Percentiles rank a stretch among this genome's conserved stretches.
Evolutionary conservation across 2,797 vertebrate species (phyloP).

Genomic region (Sebastiscus tertius): DNA sequence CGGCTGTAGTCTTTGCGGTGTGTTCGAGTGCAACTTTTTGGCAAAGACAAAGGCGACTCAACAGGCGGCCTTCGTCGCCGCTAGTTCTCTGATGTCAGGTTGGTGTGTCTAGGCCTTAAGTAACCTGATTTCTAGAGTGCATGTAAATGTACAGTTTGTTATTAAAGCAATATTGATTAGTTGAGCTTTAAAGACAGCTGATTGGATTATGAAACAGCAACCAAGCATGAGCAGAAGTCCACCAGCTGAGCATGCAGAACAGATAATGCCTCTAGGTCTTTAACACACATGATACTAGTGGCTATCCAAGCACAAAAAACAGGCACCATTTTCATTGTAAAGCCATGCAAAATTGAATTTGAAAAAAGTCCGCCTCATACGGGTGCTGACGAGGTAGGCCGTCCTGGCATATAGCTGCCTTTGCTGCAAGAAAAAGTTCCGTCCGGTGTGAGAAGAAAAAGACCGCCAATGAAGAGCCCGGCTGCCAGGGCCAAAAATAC

Average conservation of each 20-base stretch:
- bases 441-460: background rate
- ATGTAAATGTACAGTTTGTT: background rate
- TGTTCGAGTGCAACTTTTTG: no score
- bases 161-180: background rate
- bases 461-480: background rate
- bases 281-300: background rate
- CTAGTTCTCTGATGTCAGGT: no score
- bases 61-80: no score
- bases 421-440: conserved; percentile 47
- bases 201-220: background rate
- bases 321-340: background rate
- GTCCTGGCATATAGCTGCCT: conserved; percentile 30
- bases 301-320: background rate
- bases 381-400: conserved; percentile 18
- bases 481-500: background rate
- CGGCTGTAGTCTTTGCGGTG: no score
- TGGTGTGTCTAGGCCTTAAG: no score
- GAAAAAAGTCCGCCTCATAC: conserved; percentile 38
- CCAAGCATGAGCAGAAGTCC: background rate
- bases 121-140: background rate
- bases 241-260: background rate
- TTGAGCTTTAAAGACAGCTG: no score
- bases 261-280: background rate
- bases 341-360: conserved; percentile 16
- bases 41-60: no score